These are phyloP conservation scores for Caenorhabditis sp. DNA, from an alignment of 2,888 invertebrate species.

Conservation along the genomic window DNA sequence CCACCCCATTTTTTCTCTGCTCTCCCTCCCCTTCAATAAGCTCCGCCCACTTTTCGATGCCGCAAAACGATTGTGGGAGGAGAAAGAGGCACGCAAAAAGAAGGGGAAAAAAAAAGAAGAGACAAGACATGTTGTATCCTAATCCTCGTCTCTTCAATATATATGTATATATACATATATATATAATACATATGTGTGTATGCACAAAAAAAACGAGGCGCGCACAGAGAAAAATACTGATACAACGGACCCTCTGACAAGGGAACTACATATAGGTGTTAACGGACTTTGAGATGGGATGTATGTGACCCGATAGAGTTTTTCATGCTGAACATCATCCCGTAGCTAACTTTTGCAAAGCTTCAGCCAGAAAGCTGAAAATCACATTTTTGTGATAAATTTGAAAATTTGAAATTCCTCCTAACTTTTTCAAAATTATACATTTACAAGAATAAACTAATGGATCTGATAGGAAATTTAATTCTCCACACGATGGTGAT, in stretches of 20 bases:
- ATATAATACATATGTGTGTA: not conserved
- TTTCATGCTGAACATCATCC: no score
- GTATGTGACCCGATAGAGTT: no score
- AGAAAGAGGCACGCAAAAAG: not conserved
- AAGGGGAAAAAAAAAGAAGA: not conserved
- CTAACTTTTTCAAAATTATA: no score
- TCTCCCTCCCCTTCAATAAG: not conserved
- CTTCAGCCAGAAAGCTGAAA: no score
- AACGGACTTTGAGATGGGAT: no score
- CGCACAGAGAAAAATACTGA: not conserved
- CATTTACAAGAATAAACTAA: no score
- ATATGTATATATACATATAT: not conserved
- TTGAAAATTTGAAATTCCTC: no score
- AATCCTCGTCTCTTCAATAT: not conserved
- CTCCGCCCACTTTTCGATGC: not conserved
- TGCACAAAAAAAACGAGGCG: not conserved
- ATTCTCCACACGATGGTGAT: no score
- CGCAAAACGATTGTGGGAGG: not conserved
- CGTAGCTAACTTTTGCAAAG: no score
- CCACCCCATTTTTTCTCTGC: not conserved
- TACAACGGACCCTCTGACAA: not conserved
- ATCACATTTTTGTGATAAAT: no score
- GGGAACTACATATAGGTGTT: no score
- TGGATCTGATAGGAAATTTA: no score
- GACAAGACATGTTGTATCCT: constrained; percentile 1